phyloP scores from a whole-genome alignment of 2,113 vertebrate species.

The Scophthalmus maximus region DNA sequence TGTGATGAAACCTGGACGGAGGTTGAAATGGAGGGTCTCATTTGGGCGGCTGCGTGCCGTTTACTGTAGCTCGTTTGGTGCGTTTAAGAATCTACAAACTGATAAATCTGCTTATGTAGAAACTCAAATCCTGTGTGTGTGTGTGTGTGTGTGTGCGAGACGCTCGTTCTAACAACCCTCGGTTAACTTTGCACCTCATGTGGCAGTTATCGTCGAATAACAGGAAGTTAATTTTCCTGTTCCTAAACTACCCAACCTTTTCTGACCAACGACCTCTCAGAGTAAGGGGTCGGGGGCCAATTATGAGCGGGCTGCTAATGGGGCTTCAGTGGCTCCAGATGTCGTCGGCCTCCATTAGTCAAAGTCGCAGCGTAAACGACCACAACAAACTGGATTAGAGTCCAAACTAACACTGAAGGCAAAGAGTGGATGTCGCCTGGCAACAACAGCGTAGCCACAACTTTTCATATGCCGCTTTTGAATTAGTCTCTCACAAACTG shows the following conservation, averaged over 20 bases:
- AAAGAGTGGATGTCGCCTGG: too few species aligned
- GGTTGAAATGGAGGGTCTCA: constrained; percentile 16
- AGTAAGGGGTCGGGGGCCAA: constrained; percentile 77
- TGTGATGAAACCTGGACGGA: background rate
- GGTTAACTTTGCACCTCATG: constrained; percentile 77
- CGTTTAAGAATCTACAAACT: too few species aligned
- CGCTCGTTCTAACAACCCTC: constrained; percentile 64
- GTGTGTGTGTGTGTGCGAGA: constrained; percentile 37
- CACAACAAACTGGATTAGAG: constrained; percentile 28
- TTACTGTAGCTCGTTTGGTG: background rate
- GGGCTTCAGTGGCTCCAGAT: constrained; percentile 77
- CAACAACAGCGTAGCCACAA: too few species aligned
- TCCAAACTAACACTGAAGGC: background rate
- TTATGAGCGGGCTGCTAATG: constrained; percentile 78
- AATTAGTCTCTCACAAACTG: too few species aligned
- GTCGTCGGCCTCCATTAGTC: constrained; percentile 59
- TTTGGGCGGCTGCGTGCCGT: constrained; percentile 8
- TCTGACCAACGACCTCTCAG: constrained; percentile 75
- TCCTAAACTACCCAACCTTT: constrained; percentile 75
- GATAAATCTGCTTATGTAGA: too few species aligned
- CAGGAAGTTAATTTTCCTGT: constrained; percentile 84
- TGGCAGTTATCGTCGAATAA: constrained; percentile 79
- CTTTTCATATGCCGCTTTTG: too few species aligned
- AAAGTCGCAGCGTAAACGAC: constrained; percentile 46
- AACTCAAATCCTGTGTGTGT: too few species aligned